Evolutionary conservation across 2,113 vertebrate genomes (phyloP).

Genomic region (Chaenogobius annularis): DNA sequence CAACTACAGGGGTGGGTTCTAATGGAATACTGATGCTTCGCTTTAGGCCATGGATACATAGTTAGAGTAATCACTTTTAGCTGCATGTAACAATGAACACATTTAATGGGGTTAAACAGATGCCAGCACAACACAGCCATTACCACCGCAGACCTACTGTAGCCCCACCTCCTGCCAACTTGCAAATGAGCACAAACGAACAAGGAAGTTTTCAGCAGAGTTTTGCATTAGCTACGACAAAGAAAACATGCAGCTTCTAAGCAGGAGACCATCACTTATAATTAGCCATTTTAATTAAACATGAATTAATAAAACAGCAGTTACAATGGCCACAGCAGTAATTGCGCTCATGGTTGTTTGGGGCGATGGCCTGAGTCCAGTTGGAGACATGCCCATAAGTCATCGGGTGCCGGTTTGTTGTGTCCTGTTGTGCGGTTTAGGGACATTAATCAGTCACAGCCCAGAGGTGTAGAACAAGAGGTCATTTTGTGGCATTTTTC

Average conservation of each 20-base stretch:
- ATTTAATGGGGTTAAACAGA: slow-evolving; percentile 7
- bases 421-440: slow-evolving; percentile 4
- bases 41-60: not conserved
- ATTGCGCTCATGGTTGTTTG: not conserved
- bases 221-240: not conserved
- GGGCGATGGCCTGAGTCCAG: slow-evolving; percentile 1
- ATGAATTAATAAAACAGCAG: slow-evolving; percentile 8
- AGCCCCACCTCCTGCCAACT: not conserved
- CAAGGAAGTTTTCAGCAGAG: not conserved
- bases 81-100: slow-evolving; percentile 9
- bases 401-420: not conserved
- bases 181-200: not conserved
- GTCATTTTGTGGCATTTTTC: slow-evolving; percentile 2
- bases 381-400: slow-evolving; percentile 7
- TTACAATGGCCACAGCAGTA: not conserved
- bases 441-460: not conserved
- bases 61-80: slow-evolving; percentile 7
- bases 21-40: not conserved
- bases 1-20: not conserved
- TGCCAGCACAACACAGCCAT: not conserved
- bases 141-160: not conserved
- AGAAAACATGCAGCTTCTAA: slow-evolving; percentile 2
- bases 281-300: slow-evolving; percentile 10
- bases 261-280: slow-evolving; percentile 6
- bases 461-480: slow-evolving; percentile 2